Evolutionary conservation across 2,113 vertebrate species (phyloP), one percentile per base, ranked within the genome.

Genomic region (Hippocampus guttulatus): DNA sequence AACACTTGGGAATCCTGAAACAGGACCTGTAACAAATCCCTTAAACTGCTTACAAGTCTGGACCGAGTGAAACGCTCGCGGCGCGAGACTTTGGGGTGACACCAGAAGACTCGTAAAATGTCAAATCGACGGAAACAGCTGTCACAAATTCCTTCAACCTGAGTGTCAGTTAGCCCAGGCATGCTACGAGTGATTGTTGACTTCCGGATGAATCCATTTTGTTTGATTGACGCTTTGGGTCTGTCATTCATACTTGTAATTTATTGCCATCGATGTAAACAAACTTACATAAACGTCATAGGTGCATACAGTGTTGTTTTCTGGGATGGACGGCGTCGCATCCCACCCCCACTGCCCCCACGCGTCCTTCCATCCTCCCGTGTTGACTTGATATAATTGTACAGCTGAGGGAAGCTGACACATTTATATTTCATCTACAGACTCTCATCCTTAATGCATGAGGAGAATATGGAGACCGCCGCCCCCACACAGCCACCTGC

Each of bases 401-500:
- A 87, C 83, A 88, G 82, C 78, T 61, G 70, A 80, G 85, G 86
- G 71, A 84, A 73, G 52, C 67, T 62, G 69, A 33, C 76, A 62
- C 89, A 89, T 89, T 84, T 74, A 88, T 91, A 89, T 89, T 89
- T 89, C 81, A 91, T 88, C 82, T 72, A 30, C 67, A 38, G 61
- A 69, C 73, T 81, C 81, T 85, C 87, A 89, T 91, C 52, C 73
- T 74, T 91, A 81, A 91, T 91, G 75, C 77, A 88, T 87, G 87
- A 88, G 74, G 60, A 81, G 77, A 78, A 75, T 69, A 81, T 78
- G 77, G 84, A 83, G 81, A 63, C 43, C 84, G 79, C 67, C 51
- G 1, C 38, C 2, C 72, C 63, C n/a, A 58, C 55, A 10, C 52
- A 55, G 52, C 10, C 1, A 15, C 49, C 18, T 10, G 6, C 69